Conservation (phyloP, 2,113 vertebrate species). For the Rhipidura dahli region DNA sequence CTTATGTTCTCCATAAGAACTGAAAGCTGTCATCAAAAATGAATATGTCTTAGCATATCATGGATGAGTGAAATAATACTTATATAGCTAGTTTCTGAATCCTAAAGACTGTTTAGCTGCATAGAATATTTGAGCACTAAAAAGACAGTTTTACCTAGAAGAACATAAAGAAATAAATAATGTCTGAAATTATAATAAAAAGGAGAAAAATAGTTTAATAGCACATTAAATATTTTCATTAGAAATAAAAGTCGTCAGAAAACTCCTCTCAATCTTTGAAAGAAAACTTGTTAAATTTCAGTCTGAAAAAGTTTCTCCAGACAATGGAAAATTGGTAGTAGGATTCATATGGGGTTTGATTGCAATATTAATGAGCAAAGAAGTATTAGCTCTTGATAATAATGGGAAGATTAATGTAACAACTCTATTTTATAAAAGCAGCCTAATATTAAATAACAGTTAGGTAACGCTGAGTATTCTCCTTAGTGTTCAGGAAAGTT, state of each 20-base stretch:
- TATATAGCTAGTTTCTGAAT: neutral
- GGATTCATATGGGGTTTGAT: neutral
- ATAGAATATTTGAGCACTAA: neutral
- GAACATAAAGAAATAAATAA: neutral
- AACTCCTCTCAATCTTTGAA: neutral
- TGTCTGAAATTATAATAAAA: neutral
- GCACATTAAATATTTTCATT: neutral
- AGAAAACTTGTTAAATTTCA: neutral
- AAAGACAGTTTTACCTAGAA: neutral
- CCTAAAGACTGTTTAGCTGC: neutral
- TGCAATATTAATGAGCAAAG: neutral
- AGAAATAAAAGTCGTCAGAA: neutral
- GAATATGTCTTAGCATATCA: neutral
- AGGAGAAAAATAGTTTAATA: neutral
- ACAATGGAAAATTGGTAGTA: neutral
- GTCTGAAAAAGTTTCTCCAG: neutral
- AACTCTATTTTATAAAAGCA: neutral
- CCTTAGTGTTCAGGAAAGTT: neutral
- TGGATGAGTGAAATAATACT: neutral
- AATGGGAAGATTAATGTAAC: neutral
- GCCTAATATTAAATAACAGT: neutral
- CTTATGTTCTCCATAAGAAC: neutral
- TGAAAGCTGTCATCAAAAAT: neutral
- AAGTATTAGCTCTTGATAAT: neutral
- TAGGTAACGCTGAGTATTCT: neutral